Percentiles rank a stretch among this genome's conserved stretches.
These are phyloP conservation scores for Melieria omissa DNA, from an alignment of 2,888 invertebrate species.

Conservation along the genomic window DNA sequence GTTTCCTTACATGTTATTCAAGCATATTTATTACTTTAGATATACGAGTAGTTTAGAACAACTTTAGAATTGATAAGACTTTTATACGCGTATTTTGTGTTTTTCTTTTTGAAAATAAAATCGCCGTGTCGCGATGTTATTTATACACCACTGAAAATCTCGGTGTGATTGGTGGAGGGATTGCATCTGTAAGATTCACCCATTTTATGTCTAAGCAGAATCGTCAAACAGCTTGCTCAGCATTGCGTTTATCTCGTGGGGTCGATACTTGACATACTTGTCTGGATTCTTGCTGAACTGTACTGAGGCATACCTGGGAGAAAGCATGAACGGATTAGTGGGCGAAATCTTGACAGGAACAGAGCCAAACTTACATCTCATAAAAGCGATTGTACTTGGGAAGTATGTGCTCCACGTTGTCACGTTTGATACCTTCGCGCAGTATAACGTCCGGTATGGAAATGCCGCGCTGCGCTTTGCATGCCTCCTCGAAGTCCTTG, in stretches of 20 bases:
- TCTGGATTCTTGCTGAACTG: constrained; percentile 93
- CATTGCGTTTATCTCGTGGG: constrained; percentile 83
- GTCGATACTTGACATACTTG: constrained; percentile 92
- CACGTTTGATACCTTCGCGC: constrained; percentile 86
- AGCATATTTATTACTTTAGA: constrained; percentile 11
- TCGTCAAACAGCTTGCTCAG: constrained; percentile 94
- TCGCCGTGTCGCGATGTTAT: constrained; percentile 28
- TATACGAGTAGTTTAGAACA: constrained; percentile 1
- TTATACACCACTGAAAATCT: not conserved
- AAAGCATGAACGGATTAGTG: not conserved
- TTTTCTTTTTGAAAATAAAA: constrained; percentile 52
- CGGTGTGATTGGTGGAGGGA: not conserved
- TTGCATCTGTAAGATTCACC: not conserved
- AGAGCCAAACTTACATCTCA: constrained; percentile 70
- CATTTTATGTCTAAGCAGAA: constrained; percentile 54
- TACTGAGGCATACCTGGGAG: constrained; percentile 73
- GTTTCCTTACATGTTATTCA: not conserved
- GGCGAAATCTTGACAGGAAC: not conserved
- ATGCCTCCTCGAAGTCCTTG: constrained; percentile 93
- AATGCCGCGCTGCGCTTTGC: constrained; percentile 86
- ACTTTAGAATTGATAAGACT: constrained; percentile 53
- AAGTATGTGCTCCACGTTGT: constrained; percentile 88
- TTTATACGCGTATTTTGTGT: constrained; percentile 52
- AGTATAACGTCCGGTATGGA: constrained; percentile 93
- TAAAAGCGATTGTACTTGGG: constrained; percentile 87